Conservation (phyloP, 2,113 vertebrate species). For the Brachirus orientalis region DNA sequence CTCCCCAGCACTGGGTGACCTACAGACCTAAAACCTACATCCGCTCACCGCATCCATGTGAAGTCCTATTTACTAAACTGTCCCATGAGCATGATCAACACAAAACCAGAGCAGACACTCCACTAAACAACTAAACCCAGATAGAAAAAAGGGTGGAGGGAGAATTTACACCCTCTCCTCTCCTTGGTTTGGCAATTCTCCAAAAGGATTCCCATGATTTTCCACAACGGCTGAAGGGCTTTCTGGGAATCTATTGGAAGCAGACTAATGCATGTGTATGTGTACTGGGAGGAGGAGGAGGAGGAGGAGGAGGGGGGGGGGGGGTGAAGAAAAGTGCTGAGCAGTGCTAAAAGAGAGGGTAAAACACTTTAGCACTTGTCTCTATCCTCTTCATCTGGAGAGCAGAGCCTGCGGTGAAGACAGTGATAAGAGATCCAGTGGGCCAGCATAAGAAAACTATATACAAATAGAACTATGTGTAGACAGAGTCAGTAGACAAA, state of each 20-base stretch:
- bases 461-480: not conserved
- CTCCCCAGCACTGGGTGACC: conserved; percentile 24
- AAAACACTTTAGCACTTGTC: conserved; percentile 41
- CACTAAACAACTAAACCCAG: conserved; percentile 9
- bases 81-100: conserved; percentile 28
- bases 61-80: conserved; percentile 40
- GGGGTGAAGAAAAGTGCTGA: conserved; percentile 6
- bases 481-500: not conserved
- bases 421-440: conserved; percentile 6
- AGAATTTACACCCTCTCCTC: conserved; percentile 35
- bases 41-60: conserved; percentile 19
- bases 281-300: not conserved
- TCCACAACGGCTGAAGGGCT: conserved; percentile 39
- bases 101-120: conserved; percentile 36
- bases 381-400: conserved; percentile 55
- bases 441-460: not conserved
- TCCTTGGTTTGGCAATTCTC: conserved; percentile 21
- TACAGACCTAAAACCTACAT: conserved; percentile 32
- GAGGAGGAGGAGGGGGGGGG: not conserved
- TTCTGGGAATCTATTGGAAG: conserved; percentile 37
- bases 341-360: conserved; percentile 8
- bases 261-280: not conserved
- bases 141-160: not conserved
- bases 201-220: conserved; percentile 52
- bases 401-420: conserved; percentile 47